Percentiles rank a stretch among this genome's conserved stretches.
These are phyloP conservation scores for Zenarchopterus dispar DNA, from an alignment of 2,797 vertebrate genomes.

Conservation along the genomic window DNA sequence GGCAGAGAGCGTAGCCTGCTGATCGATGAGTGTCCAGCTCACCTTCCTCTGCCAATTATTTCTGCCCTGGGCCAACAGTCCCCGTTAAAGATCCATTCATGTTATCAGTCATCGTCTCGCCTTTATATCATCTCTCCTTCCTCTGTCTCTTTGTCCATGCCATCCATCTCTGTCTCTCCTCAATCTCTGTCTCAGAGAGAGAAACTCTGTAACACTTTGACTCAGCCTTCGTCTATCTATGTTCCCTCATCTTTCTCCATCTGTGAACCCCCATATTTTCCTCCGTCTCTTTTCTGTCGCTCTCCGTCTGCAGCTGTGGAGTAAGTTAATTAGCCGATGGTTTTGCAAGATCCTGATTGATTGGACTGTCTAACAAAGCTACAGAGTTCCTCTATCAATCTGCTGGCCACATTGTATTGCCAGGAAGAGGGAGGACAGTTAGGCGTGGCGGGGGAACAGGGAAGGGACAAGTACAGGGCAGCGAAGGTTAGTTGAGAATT, in stretches of 20 bases:
- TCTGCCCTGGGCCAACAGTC: constrained; percentile 66
- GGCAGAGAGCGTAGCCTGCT: constrained; percentile 63
- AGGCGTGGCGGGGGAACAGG: constrained; percentile 29
- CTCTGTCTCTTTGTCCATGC: constrained; percentile 52
- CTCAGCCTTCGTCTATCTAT: constrained; percentile 52
- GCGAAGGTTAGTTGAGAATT: constrained; percentile 37
- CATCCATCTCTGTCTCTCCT: constrained; percentile 60
- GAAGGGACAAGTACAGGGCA: constrained; percentile 46
- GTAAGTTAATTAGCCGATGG: constrained; percentile 84
- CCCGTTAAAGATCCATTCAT: constrained; percentile 76
- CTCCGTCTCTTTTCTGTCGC: constrained; percentile 41
- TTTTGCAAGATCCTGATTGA: constrained; percentile 85
- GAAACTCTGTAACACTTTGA: constrained; percentile 61
- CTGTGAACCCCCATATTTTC: constrained; percentile 29
- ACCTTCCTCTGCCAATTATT: constrained; percentile 78
- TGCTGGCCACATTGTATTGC: constrained; percentile 65
- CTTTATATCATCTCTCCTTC: constrained; percentile 69
- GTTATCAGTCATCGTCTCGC: constrained; percentile 75
- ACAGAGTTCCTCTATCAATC: constrained; percentile 83
- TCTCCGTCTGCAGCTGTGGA: constrained; percentile 72
- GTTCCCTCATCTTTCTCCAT: constrained; percentile 66
- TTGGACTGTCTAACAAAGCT: constrained; percentile 80
- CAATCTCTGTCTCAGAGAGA: constrained; percentile 43
- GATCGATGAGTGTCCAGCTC: constrained; percentile 75
- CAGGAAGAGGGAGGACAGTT: constrained; percentile 64